These are phyloP conservation scores for Zingel zingel DNA, from an alignment of 2,113 vertebrate genomes.

Conservation along the genomic window DNA sequence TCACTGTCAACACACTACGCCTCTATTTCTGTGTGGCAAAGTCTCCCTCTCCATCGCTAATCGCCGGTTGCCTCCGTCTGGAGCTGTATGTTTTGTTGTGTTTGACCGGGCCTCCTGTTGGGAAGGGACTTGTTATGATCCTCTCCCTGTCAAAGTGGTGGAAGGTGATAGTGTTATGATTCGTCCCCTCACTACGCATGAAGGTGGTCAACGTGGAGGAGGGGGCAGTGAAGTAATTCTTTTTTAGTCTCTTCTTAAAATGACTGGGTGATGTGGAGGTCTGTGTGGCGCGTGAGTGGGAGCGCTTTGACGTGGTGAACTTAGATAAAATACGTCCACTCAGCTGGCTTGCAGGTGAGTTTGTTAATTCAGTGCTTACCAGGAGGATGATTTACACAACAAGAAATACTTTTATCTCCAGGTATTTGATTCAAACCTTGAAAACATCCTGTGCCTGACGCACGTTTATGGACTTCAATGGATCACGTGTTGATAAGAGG, in stretches of 20 bases:
- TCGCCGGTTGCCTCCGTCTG: neutral
- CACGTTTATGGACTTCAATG: slow-evolving; percentile 6
- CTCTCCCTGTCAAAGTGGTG: slow-evolving; percentile 16
- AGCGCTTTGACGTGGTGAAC: neutral
- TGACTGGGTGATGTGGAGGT: slow-evolving; percentile 7
- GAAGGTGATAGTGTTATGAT: slow-evolving; percentile 60
- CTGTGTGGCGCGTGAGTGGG: neutral
- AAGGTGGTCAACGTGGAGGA: neutral
- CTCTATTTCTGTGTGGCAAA: slow-evolving; percentile 47
- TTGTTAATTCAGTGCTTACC: neutral
- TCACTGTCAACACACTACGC: slow-evolving; percentile 65
- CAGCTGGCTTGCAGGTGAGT: slow-evolving; percentile 20
- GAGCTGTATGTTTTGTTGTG: slow-evolving; percentile 20
- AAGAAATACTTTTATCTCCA: neutral
- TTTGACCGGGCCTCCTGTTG: slow-evolving; percentile 46
- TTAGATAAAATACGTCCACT: slow-evolving; percentile 12
- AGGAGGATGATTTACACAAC: neutral
- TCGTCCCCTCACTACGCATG: neutral
- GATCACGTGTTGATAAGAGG: slow-evolving; percentile 49
- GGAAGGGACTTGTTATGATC: slow-evolving; percentile 58
- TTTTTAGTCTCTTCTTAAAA: slow-evolving; percentile 28
- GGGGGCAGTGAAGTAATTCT: neutral
- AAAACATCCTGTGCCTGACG: neutral
- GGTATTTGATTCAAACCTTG: neutral
- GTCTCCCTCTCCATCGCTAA: neutral